Evolutionary conservation across 2,888 invertebrate genomes (phyloP).

Genomic region (Lissonota sp.): DNA sequence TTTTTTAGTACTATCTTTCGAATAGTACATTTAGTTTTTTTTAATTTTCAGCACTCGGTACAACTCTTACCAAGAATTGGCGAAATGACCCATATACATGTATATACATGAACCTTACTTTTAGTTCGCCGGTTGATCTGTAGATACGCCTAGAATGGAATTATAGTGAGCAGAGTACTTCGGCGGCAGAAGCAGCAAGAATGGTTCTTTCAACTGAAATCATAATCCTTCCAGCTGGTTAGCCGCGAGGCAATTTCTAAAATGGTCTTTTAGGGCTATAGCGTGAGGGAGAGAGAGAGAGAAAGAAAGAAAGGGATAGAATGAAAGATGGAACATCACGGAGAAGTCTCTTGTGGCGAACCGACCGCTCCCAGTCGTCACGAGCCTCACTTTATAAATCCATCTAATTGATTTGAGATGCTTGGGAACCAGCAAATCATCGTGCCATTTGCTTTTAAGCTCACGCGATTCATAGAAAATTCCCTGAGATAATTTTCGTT

Average conservation of each 20-base stretch:
- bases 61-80: too few relatives aligned
- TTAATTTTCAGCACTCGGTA: too few relatives aligned
- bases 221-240: conserved; percentile 64
- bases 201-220: conserved; percentile 61
- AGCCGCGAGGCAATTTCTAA: conserved; percentile 68
- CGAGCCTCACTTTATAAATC: conserved; percentile 64
- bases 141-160: conserved; percentile 47
- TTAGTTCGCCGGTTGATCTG: conserved; percentile 51
- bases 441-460: conserved; percentile 20
- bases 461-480: conserved; percentile 28
- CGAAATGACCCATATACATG: too few relatives aligned
- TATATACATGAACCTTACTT: too few relatives aligned
- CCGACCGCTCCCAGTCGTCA: conserved; percentile 65
- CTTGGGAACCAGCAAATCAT: conserved; percentile 66
- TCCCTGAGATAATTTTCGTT: too few relatives aligned
- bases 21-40: too few relatives aligned
- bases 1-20: too few relatives aligned
- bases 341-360: conserved; percentile 51
- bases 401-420: conserved; percentile 68
- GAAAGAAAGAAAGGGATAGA: conserved; percentile 24
- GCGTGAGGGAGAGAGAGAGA: conserved; percentile 22
- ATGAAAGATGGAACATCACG: conserved; percentile 30
- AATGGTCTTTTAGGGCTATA: conserved; percentile 50
- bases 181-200: conserved; percentile 29
- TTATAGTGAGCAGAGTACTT: conserved; percentile 47